Conservation (phyloP, 2,888 invertebrate species). For the Phyto melanocephala region DNA sequence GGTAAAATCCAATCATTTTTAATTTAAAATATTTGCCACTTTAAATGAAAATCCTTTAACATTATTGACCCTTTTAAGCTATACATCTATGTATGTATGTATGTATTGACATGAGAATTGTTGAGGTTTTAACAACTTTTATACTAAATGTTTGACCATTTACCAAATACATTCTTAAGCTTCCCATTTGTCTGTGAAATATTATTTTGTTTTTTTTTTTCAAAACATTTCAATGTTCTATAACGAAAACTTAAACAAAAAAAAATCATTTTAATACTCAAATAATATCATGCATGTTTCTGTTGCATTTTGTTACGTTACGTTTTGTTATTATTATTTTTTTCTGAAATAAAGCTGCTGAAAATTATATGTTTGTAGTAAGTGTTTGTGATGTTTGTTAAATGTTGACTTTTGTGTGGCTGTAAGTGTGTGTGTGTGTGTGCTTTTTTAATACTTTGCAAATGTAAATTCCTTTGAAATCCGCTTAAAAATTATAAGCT, state of each 20-base stretch:
- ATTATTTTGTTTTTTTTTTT: neutral
- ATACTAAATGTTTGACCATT: neutral
- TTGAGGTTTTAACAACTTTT: conserved; percentile 13
- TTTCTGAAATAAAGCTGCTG: neutral
- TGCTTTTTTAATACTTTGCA: conserved; percentile 55
- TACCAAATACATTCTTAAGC: conserved; percentile 23
- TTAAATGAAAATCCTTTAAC: conserved; percentile 9
- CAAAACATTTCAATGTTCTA: conserved; percentile 3
- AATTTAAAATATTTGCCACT: too few relatives aligned
- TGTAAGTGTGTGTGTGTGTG: conserved; percentile 4
- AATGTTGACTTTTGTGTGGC: conserved; percentile 34
- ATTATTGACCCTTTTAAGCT: conserved; percentile 6
- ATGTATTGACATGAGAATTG: neutral
- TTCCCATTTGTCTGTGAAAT: conserved; percentile 12
- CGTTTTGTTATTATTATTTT: neutral
- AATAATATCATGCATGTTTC: neutral
- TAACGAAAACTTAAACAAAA: neutral
- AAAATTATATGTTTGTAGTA: neutral
- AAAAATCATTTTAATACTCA: neutral
- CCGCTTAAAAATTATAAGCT: conserved; percentile 65
- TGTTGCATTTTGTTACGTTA: conserved; percentile 28
- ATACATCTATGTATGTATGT: too few relatives aligned
- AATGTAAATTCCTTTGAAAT: conserved; percentile 62
- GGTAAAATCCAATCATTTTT: too few relatives aligned
- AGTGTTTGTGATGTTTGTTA: conserved; percentile 15